phyloP scores from a whole-genome alignment of 2,797 vertebrate species.

The Enteromius radiatus region DNA sequence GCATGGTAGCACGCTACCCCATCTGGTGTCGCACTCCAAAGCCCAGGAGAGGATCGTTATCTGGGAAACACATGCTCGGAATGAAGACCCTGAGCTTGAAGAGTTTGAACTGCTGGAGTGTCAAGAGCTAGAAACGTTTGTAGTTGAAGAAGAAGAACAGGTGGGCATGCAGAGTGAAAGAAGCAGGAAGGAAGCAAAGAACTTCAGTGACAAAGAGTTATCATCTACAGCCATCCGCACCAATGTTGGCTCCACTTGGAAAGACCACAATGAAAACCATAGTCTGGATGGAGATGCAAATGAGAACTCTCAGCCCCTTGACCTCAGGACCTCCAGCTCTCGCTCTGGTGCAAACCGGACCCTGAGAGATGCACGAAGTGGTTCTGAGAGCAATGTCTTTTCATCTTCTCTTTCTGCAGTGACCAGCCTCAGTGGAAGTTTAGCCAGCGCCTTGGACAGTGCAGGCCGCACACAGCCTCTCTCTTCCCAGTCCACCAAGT shows the following conservation, averaged over 20 bases:
- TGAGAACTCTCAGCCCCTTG: constrained; percentile 59
- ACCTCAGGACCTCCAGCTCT: constrained; percentile 60
- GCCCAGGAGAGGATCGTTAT: constrained; percentile 80
- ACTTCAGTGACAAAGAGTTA: constrained; percentile 26
- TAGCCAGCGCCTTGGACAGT: constrained; percentile 74
- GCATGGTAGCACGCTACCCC: constrained; percentile 72
- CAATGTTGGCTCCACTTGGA: constrained; percentile 40
- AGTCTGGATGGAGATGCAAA: constrained; percentile 53
- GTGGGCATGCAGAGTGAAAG: constrained; percentile 61
- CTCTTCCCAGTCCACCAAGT: constrained; percentile 75
- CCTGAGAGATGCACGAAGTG: constrained; percentile 75
- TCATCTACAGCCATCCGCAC: constrained; percentile 4
- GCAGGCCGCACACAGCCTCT: constrained; percentile 62
- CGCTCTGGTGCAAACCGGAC: constrained; percentile 59
- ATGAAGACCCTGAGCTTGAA: constrained; percentile 74
- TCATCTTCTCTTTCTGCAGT: constrained; percentile 77
- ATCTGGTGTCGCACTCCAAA: constrained; percentile 75
- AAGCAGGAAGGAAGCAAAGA: constrained; percentile 48
- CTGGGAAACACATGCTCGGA: constrained; percentile 78
- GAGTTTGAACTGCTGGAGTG: constrained; percentile 73
- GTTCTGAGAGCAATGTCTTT: constrained; percentile 78
- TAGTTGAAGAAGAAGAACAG: constrained; percentile 63
- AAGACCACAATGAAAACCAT: constrained; percentile 74
- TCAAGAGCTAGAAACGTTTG: constrained; percentile 76
- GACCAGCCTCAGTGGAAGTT: constrained; percentile 75